Evolutionary conservation across 2,888 invertebrate genomes (phyloP), one percentile per base, ranked within the genome.

Genomic region (Fabriciana adippe): DNA sequence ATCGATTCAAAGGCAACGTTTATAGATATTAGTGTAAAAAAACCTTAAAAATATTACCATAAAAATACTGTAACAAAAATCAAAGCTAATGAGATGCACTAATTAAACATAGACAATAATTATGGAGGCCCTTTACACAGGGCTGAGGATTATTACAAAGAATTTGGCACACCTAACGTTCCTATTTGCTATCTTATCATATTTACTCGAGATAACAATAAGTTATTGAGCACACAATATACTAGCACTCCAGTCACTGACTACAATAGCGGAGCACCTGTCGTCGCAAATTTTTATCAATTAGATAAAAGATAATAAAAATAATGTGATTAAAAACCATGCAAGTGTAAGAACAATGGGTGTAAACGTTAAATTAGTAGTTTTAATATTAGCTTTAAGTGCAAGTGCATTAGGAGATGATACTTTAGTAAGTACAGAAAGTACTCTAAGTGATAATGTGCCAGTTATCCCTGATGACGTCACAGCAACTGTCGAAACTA

Each of bases 101-200:
- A 45, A 66, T 64, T 63, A 66, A 66, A 64, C 51, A 57, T 55
- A 48, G 6, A 54, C 54, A 21, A 16, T 64, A 54, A 66, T 55
- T 66, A 69, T 18, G 15, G 66, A 51, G 69, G 62, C 67, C 70
- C 67, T 71, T 64, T 47, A 64, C 57, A 47, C 56, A 68, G 83
- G 81, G 80, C 83, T 79, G 70, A 77, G 77, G 88, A 88, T 91
- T 86, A 89, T 86, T 84, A 89, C 90, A 89, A 90, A 91, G 90
- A 92, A 92, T 92, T 92, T 90, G 92, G 92, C 92, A 88, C 92
- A 88, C 91, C 92, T 84, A 89, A 83, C 87, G 90, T 82, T 86
- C 89, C 88, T 90, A 88, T 90, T 91, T 86, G 76, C 81, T 91
- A 92, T 92, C 92, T 91, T 92, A 92, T 92, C 92, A 84, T 85